phyloP scores from a whole-genome alignment of 2,113 vertebrate genomes.

The Smithornis capensis region DNA sequence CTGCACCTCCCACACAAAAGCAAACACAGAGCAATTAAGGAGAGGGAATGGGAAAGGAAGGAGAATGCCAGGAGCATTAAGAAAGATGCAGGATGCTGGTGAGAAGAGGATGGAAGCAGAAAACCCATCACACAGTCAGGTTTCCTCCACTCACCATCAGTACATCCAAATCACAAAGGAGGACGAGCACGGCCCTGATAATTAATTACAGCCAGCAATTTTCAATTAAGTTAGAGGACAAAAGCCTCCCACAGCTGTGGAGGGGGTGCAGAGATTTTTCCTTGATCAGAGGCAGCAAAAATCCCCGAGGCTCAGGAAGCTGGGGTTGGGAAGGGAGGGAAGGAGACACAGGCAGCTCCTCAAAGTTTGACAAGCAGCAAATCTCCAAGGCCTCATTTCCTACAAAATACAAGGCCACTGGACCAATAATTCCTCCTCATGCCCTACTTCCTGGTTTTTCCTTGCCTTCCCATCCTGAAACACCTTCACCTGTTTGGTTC shows the following conservation, averaged over 20 bases:
- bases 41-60: not conserved
- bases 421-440: not conserved
- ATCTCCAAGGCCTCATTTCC: not conserved
- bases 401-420: accelerated
- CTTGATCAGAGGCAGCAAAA: not conserved
- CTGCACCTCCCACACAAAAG: not conserved
- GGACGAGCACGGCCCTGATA: not conserved
- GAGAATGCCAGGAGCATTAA: not conserved
- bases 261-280: not conserved
- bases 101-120: not conserved
- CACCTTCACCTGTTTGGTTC: not conserved
- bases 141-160: not conserved
- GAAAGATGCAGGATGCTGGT: not conserved
- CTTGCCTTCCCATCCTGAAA: accelerated
- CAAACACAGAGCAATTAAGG: not conserved
- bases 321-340: not conserved
- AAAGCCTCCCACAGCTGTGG: not conserved
- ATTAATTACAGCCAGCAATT: not conserved
- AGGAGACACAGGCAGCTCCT: not conserved
- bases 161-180: not conserved
- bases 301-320: not conserved
- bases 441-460: not conserved
- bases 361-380: not conserved
- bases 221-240: not conserved
- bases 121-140: not conserved